A percentile compares a stretch with the other conserved stretches of the same genome.
These are phyloP conservation scores for Tupaia tana DNA, from an alignment of 2,113 vertebrate species.

Conservation along the genomic window DNA sequence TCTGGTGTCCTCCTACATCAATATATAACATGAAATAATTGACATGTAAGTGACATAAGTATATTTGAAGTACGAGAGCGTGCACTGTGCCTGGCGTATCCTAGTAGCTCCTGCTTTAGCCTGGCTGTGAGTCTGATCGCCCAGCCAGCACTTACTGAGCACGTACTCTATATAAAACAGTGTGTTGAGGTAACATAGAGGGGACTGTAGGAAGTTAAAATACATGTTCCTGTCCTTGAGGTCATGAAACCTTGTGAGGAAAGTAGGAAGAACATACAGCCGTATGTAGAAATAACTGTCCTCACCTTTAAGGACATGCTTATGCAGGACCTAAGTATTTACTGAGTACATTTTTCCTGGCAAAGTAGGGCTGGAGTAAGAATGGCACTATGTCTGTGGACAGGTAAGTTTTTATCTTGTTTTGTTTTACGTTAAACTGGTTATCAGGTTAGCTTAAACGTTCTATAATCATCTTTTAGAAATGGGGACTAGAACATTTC, in stretches of 20 bases:
- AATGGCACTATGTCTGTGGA: not conserved
- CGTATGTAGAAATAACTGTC: not conserved
- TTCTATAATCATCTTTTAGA: not conserved
- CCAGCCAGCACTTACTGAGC: not conserved
- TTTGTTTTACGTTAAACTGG: not conserved
- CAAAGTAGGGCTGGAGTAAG: slow-evolving; percentile 9
- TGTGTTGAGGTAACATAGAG: not conserved
- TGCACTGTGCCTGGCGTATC: fast-evolving
- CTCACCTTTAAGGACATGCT: not conserved
- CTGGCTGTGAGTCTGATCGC: not conserved
- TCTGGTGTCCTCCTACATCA: too few species aligned
- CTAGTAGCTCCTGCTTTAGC: not conserved
- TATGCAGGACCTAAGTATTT: not conserved
- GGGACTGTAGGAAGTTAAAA: not conserved
- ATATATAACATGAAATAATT: too few species aligned
- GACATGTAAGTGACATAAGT: too few species aligned
- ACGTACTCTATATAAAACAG: not conserved
- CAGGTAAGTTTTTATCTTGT: slow-evolving; percentile 68
- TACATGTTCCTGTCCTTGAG: not conserved
- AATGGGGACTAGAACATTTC: not conserved
- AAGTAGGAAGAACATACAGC: not conserved
- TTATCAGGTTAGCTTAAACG: slow-evolving; percentile 19
- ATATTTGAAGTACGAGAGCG: not conserved
- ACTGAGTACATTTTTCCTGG: not conserved
- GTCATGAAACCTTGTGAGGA: not conserved